A percentile compares a stretch with the other conserved stretches of the same genome.
Evolutionary conservation across 2,113 vertebrate genomes (phyloP).

Genomic region (Pedionomus torquatus): DNA sequence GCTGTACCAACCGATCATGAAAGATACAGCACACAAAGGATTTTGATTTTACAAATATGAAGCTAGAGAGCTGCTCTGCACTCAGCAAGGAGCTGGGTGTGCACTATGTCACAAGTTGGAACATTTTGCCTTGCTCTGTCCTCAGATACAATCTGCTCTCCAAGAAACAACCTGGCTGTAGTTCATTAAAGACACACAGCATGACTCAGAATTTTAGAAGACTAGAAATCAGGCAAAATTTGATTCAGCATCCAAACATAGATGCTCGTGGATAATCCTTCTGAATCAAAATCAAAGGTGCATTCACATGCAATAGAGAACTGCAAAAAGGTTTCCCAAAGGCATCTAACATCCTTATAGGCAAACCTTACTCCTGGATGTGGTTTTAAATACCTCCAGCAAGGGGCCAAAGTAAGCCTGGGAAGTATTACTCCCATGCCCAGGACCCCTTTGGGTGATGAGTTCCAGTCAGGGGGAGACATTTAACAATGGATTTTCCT

Average conservation of each 20-base stretch:
- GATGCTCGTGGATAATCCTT: not conserved
- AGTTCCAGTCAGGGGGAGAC: not conserved
- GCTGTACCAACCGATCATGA: not conserved
- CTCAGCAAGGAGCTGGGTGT: not conserved
- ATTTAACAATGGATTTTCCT: not conserved
- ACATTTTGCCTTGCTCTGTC: not conserved
- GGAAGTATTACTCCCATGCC: not conserved
- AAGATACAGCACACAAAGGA: not conserved
- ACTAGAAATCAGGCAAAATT: not conserved
- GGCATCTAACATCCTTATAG: not conserved
- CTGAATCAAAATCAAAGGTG: not conserved
- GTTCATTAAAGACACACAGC: not conserved
- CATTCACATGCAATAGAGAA: not conserved
- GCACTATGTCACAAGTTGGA: not conserved
- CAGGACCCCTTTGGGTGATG: fast-evolving
- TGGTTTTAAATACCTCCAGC: not conserved
- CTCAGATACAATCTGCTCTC: not conserved
- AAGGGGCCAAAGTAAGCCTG: not conserved
- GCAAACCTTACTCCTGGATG: not conserved
- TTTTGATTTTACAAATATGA: not conserved
- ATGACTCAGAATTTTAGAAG: not conserved
- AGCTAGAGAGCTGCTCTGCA: not conserved
- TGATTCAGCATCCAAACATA: not conserved
- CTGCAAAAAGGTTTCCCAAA: not conserved
- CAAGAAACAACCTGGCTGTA: not conserved